Evolutionary conservation across 2,113 vertebrate genomes (phyloP), one percentile per base, ranked within the genome.

Genomic region (Mixornis gularis): DNA sequence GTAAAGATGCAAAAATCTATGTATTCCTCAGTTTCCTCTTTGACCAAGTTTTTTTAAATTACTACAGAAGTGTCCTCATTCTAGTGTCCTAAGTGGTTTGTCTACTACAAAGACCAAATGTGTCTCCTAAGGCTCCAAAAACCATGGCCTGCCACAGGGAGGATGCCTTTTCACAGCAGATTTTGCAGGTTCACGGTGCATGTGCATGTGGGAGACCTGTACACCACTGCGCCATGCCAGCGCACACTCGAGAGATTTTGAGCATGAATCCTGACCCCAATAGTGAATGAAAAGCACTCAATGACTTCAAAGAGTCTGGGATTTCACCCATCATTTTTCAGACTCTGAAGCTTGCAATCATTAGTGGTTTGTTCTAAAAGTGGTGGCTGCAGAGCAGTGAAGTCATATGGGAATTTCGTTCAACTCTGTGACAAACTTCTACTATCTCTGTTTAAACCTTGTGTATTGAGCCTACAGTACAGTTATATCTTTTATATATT

Each of bases 261-360:
- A 94, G 92, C 70, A 8, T 70, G 89, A 94, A 96, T 96, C 89
- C 95, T 94, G 91, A 96, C 92, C 95, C 76, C 87, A 44, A 66
- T 34, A 77, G 56, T 89, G 91, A 87, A 73, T 87, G 93, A 91
- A 83, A 96, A 95, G 89, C 84, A 63, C 93, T 96, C 81, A 96
- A 92, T 93, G 92, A 93, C 94, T 95, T 95, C 96, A 96, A 91
- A 96, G 95, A 65, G 36, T 46, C 77, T 1, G 7, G 74, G 89
- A 95, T 95, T 94, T 96, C 92, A 92, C 94, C 87, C 89, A 94
- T 92, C 89, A n/a, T 95, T 95, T 95, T 94, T 95, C 92, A 96
- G 78, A 62, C 65, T 68, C 90, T 62, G 85, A 94, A 89, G 93
- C 87, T 78, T 77, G 71, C 87, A 66, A 21, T 95, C 95, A 77